Base-by-base conservation (phyloP, 2,797 vertebrate species). In the Schizothorax lantsangensis region DNA sequence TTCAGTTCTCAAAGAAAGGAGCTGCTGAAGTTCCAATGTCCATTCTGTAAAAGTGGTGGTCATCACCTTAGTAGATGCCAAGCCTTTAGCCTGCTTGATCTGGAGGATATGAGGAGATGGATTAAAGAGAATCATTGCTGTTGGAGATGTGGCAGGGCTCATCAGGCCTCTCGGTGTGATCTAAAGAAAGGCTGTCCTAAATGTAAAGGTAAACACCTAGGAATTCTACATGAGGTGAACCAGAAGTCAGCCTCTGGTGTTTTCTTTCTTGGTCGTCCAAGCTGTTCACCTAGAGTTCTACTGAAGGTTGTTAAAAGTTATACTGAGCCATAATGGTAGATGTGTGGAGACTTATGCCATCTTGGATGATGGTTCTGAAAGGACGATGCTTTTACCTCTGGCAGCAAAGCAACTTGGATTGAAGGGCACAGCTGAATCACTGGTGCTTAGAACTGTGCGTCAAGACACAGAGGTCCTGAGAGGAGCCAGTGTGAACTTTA, bases 251-350 rank as follows among this genome's bases (percentile, higher is more conserved):
- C 49, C n/a, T 30, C 30, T 33, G 45, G n/a, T 75, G n/a, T 75
- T 75, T 57, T 75, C 14, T 17, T 52, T 1, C 47, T 52, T 33
- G 11, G 47, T 54, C 15, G 0, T 19, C 7, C 26, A 75, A 74
- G 33, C 23, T 26, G 45, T 15, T 52, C 15, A 17, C n/a, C 73
- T 33, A 26, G 26, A 75, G 62, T 30, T 15, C 4, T 64, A 6
- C 26, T 64, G 12, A 64, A 64, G 1, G 23, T 62, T 62, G n/a
- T 26, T 10, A 43, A 71, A 30, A 43, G 8, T 43, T 19, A 8
- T 72, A n/a, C 21, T 43, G 69, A 72, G 21, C 38, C 69, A 72
- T 43, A 23, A 72, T 72, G 69, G 69, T 40, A 72, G 30, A 30
- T 71, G 69, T 43, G 43, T 71, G 69, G 69, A 71, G 21, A 71